Base-by-base conservation (phyloP, 2,888 invertebrate species). In the Lasioglossum vierecki region DNA sequence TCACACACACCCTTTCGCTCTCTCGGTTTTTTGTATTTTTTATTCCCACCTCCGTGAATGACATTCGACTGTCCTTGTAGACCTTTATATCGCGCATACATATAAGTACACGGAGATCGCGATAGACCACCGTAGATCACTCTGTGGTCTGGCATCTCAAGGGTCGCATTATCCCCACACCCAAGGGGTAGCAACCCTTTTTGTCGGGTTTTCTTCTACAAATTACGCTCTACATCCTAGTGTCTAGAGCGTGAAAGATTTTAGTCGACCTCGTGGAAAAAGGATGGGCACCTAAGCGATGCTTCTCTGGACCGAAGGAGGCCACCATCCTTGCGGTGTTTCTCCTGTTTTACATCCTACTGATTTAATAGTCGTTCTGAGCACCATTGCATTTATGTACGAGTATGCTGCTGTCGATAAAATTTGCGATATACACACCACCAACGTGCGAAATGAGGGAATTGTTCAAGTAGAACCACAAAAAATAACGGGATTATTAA, bases 101-200 rank as follows among this genome's bases (percentile, higher is more conserved):
- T 90, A 93, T 92, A 94, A 94, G 93, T 91, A 91, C 89, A 91
- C 89, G 88, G 88, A 86, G 92, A 89, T 91, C 92, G 90, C 88
- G 93, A 93, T 93, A 93, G 93, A 90, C 89, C 86, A 91, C 89
- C 92, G 94, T 94, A 94, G 93, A 94, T 94, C 94, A 94, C 94
- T 93, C 93, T 91, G 93, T 76, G 92, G 92, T 91, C 89, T 91
- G 91, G 93, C 93, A 94, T 94, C 94, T 94, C 94, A 94, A 90
- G 94, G 94, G 94, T 94, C 94, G 91, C 93, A 94, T 94, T 94
- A 94, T 93, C 94, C 92, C 91, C 91, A 86, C 89, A 86, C 85
- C 83, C 84, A 75, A 72, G 82, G 84, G 87, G 82, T 70, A 84
- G 79, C 88, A 94, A 93, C 93, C 94, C 94, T 94, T 94, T 94